phyloP scores from a whole-genome alignment of 2,888 invertebrate species.

The Ophioninae sp. region DNA sequence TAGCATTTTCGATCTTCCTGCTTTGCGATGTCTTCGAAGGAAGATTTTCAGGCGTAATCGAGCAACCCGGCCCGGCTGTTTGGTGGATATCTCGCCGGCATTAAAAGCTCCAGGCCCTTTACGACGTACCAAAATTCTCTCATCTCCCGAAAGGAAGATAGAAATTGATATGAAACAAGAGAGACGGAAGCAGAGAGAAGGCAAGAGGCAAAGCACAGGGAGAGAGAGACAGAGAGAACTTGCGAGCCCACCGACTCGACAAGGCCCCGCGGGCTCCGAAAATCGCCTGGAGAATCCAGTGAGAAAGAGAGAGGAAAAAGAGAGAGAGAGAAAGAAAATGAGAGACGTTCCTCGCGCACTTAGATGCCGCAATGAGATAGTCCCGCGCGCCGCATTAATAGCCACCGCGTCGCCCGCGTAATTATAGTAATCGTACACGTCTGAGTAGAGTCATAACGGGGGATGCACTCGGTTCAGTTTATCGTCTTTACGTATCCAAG shows the following conservation, averaged over 20 bases:
- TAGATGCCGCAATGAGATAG: conserved; percentile 76
- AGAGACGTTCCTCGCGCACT: conserved; percentile 70
- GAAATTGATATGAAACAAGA: conserved; percentile 28
- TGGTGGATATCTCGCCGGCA: conserved; percentile 56
- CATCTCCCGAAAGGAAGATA: conserved; percentile 54
- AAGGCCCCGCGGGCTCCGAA: conserved; percentile 61
- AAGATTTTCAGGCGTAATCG: conserved; percentile 59
- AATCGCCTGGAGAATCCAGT: conserved; percentile 58
- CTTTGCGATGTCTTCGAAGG: conserved; percentile 23
- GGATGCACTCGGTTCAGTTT: conserved; percentile 57
- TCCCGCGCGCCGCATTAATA: conserved; percentile 72
- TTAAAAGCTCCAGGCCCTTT: conserved; percentile 59
- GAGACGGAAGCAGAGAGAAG: conserved; percentile 7
- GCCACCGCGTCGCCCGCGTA: conserved; percentile 74
- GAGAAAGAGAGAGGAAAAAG: conserved; percentile 34
- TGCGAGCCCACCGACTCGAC: conserved; percentile 55
- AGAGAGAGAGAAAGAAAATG: conserved; percentile 51
- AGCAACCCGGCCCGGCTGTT: conserved; percentile 36
- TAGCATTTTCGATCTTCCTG: conserved; percentile 20
- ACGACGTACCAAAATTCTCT: conserved; percentile 61
- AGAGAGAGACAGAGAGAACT: conserved; percentile 35
- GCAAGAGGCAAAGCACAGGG: background rate
- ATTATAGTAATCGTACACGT: conserved; percentile 74
- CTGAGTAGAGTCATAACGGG: conserved; percentile 73
- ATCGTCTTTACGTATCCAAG: conserved; percentile 52